Evolutionary conservation across 2,113 vertebrate genomes (phyloP).

Genomic region (Coptodon rendalli): DNA sequence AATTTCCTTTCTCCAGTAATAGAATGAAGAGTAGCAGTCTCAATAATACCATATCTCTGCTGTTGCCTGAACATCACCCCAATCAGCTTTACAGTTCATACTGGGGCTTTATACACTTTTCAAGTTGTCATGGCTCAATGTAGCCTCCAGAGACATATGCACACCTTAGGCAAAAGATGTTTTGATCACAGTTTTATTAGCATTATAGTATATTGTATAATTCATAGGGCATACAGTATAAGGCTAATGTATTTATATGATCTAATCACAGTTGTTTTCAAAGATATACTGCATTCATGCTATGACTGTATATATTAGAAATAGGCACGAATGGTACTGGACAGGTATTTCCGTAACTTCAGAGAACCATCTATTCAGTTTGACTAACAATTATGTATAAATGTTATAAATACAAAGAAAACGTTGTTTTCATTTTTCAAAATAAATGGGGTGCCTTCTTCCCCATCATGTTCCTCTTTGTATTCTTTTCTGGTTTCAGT

Average conservation of each 20-base stretch:
- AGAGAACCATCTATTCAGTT: background rate
- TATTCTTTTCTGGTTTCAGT: constrained; percentile 67
- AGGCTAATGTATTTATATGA: background rate
- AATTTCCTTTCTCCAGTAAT: constrained; percentile 18
- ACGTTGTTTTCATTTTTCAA: background rate
- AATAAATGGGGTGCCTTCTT: constrained; percentile 21
- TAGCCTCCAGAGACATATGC: constrained; percentile 20
- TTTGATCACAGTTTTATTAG: background rate
- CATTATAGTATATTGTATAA: background rate
- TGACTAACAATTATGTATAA: background rate
- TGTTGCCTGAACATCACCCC: background rate
- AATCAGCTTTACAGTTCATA: background rate
- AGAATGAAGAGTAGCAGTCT: constrained; percentile 36
- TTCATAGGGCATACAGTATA: background rate
- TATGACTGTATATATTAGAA: background rate
- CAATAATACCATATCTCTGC: constrained; percentile 29
- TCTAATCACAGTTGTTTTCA: background rate
- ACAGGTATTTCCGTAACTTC: background rate
- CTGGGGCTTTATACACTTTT: constrained; percentile 30
- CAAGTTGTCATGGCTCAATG: background rate
- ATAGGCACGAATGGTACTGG: background rate
- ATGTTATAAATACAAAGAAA: background rate
- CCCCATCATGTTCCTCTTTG: constrained; percentile 61
- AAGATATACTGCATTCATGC: background rate
- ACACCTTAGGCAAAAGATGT: background rate